Evolutionary conservation across 2,113 vertebrate species (phyloP).

Genomic region (Ifrita kowaldi): DNA sequence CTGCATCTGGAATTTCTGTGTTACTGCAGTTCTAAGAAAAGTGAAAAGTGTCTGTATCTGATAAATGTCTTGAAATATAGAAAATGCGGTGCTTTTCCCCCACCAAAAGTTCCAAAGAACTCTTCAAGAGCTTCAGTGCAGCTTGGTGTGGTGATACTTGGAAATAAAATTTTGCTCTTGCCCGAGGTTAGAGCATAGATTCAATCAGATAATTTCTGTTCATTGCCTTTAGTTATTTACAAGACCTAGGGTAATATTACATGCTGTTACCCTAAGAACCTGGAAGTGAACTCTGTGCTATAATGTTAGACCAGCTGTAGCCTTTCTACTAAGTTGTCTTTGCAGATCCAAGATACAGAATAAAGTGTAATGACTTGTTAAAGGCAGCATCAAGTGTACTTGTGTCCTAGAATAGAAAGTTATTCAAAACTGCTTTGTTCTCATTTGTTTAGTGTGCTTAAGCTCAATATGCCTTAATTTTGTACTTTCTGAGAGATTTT

Average conservation of each 20-base stretch:
- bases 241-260: not conserved
- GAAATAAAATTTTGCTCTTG: not conserved
- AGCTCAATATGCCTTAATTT: not conserved
- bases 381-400: not conserved
- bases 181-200: not conserved
- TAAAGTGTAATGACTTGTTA: not conserved
- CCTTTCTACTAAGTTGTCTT: not conserved
- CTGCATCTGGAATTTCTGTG: not conserved
- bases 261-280: not conserved
- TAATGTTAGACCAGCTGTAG: not conserved
- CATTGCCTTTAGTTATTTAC: not conserved
- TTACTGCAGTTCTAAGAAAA: not conserved
- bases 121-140: not conserved
- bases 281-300: not conserved
- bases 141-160: not conserved
- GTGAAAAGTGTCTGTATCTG: not conserved
- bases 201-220: not conserved
- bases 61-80: not conserved
- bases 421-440: not conserved
- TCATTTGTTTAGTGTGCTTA: not conserved
- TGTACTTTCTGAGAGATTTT: not conserved
- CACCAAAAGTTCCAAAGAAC: not conserved
- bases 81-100: not conserved
- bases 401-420: not conserved
- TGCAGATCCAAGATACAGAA: not conserved